A percentile compares a stretch with the other conserved stretches of the same genome.
Conservation (phyloP, 2,888 invertebrate species). For the Pterostichus niger region DNA sequence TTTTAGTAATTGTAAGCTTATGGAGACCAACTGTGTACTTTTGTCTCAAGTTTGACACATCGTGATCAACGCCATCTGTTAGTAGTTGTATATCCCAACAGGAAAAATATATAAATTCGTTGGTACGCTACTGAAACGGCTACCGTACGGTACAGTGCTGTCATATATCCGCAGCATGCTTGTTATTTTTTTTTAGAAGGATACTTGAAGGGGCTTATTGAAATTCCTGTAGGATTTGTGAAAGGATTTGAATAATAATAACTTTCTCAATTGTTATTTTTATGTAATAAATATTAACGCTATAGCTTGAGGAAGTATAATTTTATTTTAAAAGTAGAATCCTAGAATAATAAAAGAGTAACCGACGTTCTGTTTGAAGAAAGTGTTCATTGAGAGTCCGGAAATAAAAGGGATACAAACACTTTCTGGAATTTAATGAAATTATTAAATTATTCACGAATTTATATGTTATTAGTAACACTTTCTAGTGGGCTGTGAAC, state of each 20-base stretch:
- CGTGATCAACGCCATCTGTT: too few relatives aligned
- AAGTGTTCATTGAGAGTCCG: conserved; percentile 7
- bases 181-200: conserved; percentile 1
- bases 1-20: too few relatives aligned
- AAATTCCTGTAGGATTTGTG: conserved; percentile 4
- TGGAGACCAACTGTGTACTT: too few relatives aligned
- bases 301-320: conserved; percentile 23
- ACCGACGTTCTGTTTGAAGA: not conserved
- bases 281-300: conserved; percentile 31
- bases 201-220: conserved; percentile 24
- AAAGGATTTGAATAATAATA: conserved; percentile 39
- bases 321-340: conserved; percentile 10
- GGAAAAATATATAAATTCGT: too few relatives aligned
- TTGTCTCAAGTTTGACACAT: too few relatives aligned
- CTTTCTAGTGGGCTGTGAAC: too few relatives aligned
- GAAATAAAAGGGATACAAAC: conserved; percentile 19
- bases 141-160: not conserved
- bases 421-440: not conserved
- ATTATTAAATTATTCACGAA: too few relatives aligned
- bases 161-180: not conserved
- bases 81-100: too few relatives aligned
- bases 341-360: conserved; percentile 2
- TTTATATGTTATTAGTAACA: too few relatives aligned
- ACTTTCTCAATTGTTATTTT: conserved; percentile 41
- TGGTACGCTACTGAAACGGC: too few relatives aligned